Conservation (phyloP, 1,140 invertebrate species). For the Leptinotarsa defecta region DNA sequence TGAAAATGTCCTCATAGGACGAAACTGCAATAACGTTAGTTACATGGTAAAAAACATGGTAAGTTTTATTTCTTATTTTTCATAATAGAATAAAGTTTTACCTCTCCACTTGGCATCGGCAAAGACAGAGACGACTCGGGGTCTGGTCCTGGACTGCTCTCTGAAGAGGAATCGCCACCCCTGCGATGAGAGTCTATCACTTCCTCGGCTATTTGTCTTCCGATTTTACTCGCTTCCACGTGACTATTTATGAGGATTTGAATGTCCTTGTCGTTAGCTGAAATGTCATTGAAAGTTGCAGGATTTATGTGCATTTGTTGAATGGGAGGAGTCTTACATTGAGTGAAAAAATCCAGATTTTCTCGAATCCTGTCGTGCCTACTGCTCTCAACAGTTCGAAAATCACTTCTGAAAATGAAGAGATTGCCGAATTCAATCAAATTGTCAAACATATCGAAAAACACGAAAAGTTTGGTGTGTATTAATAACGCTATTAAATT, state of each 20-base stretch:
- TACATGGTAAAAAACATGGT: no score
- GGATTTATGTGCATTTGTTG: neutral
- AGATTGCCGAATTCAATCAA: no score
- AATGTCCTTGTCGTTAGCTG: slow-evolving; percentile 63
- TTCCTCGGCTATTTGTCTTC: slow-evolving; percentile 76
- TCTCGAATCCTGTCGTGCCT: slow-evolving; percentile 58
- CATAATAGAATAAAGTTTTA: slow-evolving; percentile 27
- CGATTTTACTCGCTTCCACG: slow-evolving; percentile 80
- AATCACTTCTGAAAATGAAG: slow-evolving; percentile 58
- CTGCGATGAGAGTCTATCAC: slow-evolving; percentile 65
- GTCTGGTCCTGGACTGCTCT: slow-evolving; percentile 58
- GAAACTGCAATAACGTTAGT: no score
- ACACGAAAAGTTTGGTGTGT: no score
- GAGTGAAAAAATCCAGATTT: slow-evolving; percentile 65
- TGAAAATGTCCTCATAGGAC: no score
- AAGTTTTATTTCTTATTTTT: no score
- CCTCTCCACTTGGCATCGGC: slow-evolving; percentile 40
- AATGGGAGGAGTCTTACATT: slow-evolving; percentile 57
- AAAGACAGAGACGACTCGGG: slow-evolving; percentile 38
- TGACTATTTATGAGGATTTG: slow-evolving; percentile 73
- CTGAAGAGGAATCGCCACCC: slow-evolving; percentile 59
- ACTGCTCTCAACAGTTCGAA: slow-evolving; percentile 60
- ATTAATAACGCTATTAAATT: no score
- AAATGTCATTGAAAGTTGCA: slow-evolving; percentile 3
- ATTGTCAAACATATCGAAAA: no score